Base-by-base conservation (phyloP, 2,888 invertebrate species). In the Stictocephala bisonia region DNA sequence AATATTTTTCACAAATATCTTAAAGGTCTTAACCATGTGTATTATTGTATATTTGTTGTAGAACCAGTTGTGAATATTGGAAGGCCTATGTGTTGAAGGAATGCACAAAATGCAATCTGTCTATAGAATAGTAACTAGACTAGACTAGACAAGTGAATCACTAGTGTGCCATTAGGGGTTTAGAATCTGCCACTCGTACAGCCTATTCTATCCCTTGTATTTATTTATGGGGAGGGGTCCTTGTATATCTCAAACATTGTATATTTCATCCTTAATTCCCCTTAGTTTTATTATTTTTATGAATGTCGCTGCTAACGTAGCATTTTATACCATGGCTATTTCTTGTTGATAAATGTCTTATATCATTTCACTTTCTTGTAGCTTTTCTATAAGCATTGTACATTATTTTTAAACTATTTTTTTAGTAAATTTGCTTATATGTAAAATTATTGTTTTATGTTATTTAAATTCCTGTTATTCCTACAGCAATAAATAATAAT, bases 171-270 rank as follows among this genome's bases (percentile, higher is more conserved):
- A 64, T 64, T 64, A 64, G 64, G 44, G 64, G 64, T 24, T 44
- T 64, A 64, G 64, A 26, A 41, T 26, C 26, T 44, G 44, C 56
- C n/a, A 56, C 44, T 44, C 24, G 60, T 40, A 60, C 24, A 64
- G 64, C 44, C 64, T 64, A 22, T 64, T 64, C 64, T 64, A 64
- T 44, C 40, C 64, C 60, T 64, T 64, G 64, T 64, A 64, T 44
- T 44, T 64, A 64, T 64, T 64, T 41, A 44, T 40, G 64, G 64
- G 64, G 64, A 18, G 60, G 29, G 51, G 20, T 18, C 44, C 27
- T 64, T 64, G 44, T 64, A 41, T 64, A 64, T 44, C 44, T 44
- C n/a, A 15, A 15, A 44, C 27, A 24, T 64, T 64, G 40, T 64
- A 64, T 9, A 41, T 44, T 64, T 64, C 18, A 41, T 3, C 1